A percentile compares a stretch with the other conserved stretches of the same genome.
Conservation (phyloP, 2,797 vertebrate species). For the Rhyacichthys aspro region DNA sequence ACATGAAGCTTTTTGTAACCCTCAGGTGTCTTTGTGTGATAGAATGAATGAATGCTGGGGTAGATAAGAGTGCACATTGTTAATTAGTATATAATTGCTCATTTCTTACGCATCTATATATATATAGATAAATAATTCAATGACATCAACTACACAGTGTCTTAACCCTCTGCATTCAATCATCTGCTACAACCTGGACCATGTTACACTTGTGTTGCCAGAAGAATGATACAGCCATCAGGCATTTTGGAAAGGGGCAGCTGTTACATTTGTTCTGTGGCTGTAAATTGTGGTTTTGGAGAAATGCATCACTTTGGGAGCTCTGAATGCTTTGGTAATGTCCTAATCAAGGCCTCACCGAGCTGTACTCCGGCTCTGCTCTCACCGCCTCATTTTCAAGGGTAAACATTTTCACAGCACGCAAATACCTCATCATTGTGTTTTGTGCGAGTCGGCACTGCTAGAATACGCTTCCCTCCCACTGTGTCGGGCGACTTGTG, state of each 20-base stretch:
- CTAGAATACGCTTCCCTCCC: slow-evolving; percentile 42
- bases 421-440: slow-evolving; percentile 67
- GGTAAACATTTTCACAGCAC: slow-evolving; percentile 76
- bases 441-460: slow-evolving; percentile 37
- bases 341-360: slow-evolving; percentile 71
- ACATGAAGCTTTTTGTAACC: slow-evolving; percentile 26
- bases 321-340: slow-evolving; percentile 67
- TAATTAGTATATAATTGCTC: too few species aligned
- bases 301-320: slow-evolving; percentile 67
- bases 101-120: background rate
- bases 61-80: too few species aligned
- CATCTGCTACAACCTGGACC: slow-evolving; percentile 60
- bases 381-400: slow-evolving; percentile 72
- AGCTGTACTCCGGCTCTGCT: slow-evolving; percentile 46
- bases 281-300: slow-evolving; percentile 66
- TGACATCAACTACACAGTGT: slow-evolving; percentile 34
- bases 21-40: slow-evolving; percentile 24
- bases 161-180: slow-evolving; percentile 33
- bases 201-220: slow-evolving; percentile 48
- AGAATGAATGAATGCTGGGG: too few species aligned
- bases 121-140: slow-evolving; percentile 2
- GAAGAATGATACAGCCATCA: slow-evolving; percentile 61
- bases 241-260: slow-evolving; percentile 63
- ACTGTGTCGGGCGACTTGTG: slow-evolving; percentile 28
- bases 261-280: slow-evolving; percentile 69